These are phyloP conservation scores for Chromoteleia sp. DNA, from an alignment of 2,888 invertebrate genomes.

Conservation along the genomic window DNA sequence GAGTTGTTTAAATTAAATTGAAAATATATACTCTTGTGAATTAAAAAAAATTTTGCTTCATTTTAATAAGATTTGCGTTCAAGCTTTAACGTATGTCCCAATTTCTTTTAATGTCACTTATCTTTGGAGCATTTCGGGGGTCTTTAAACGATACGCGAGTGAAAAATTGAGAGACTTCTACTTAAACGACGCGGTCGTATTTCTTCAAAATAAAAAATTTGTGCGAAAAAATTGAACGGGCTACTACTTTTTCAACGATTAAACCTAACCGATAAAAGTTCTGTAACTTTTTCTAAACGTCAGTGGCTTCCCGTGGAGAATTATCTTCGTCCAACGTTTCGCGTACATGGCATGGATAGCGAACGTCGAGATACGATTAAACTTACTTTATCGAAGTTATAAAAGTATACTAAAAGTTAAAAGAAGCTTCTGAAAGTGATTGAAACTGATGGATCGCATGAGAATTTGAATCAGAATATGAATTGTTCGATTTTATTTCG, in stretches of 20 bases:
- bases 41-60: too few species aligned
- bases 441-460: constrained; percentile 55
- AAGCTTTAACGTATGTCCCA: too few species aligned
- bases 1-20: too few species aligned
- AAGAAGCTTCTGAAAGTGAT: constrained; percentile 55
- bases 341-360: constrained; percentile 56
- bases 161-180: background rate
- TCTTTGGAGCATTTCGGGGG: background rate
- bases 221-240: constrained; percentile 10
- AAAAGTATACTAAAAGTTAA: constrained; percentile 67
- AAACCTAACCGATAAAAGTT: constrained; percentile 64
- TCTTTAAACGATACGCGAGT: background rate
- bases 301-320: constrained; percentile 57
- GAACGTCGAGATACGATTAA: constrained; percentile 61
- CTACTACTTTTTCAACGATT: constrained; percentile 50
- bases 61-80: too few species aligned
- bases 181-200: constrained; percentile 10
- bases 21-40: too few species aligned
- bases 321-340: constrained; percentile 59
- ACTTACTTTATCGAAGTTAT: constrained; percentile 66
- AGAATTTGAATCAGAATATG: constrained; percentile 33
- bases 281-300: constrained; percentile 60
- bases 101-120: background rate
- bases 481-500: constrained; percentile 35
- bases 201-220: constrained; percentile 9